phyloP scores from a whole-genome alignment of 2,888 invertebrate genomes.

The Callyntrura sp. region DNA sequence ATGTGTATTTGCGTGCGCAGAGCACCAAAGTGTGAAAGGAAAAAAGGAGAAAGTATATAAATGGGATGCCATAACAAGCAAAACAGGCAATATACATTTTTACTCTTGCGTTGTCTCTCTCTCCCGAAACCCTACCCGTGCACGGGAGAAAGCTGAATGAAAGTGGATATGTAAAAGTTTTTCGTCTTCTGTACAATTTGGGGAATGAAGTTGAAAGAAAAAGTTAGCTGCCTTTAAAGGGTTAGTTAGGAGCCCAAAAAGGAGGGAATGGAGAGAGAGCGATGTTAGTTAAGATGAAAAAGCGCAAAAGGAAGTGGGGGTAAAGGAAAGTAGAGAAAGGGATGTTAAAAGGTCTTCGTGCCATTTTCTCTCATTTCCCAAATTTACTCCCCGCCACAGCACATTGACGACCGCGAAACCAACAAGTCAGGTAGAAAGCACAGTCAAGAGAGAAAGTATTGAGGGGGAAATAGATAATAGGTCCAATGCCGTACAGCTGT shows the following conservation, averaged over 20 bases:
- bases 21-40: slow-evolving; percentile 5
- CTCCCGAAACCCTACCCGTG: not conserved
- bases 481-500: not conserved
- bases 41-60: slow-evolving; percentile 34
- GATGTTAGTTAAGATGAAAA: slow-evolving; percentile 39
- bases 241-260: slow-evolving; percentile 21
- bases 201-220: slow-evolving; percentile 37
- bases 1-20: too few species aligned
- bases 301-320: slow-evolving; percentile 29
- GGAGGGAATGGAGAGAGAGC: not conserved
- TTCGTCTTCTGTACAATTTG: slow-evolving; percentile 57
- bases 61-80: slow-evolving; percentile 65
- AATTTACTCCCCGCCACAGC: slow-evolving; percentile 11
- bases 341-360: slow-evolving; percentile 70
- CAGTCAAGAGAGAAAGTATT: not conserved
- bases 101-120: too few species aligned
- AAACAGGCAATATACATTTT: slow-evolving; percentile 55
- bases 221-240: slow-evolving; percentile 30
- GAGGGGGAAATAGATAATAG: not conserved
- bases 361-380: slow-evolving; percentile 65
- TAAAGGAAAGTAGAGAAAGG: slow-evolving; percentile 52
- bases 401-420: not conserved
- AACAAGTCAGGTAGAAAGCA: not conserved
- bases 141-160: slow-evolving; percentile 1
- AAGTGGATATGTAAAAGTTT: slow-evolving; percentile 69